Base-by-base conservation (phyloP, 2,797 vertebrate species). In the Emys orbicularis region DNA sequence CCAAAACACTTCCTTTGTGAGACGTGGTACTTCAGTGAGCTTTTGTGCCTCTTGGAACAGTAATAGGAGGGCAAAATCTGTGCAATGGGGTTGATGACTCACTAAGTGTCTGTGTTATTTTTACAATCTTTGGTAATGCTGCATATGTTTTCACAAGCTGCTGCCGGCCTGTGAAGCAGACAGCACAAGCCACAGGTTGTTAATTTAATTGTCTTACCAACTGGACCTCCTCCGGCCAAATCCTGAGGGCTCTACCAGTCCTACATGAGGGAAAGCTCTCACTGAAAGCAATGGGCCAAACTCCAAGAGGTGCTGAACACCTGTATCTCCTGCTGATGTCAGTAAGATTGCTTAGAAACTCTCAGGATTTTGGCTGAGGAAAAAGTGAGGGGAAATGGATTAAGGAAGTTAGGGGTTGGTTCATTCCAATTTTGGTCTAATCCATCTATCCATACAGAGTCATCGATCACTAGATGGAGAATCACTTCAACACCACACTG, bases 191-290 rank as follows among this genome's bases (percentile, higher is more conserved):
- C 89, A 59, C 12, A 93, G 65, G 52, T 77, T 83, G 0, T 82
- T 95, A 81, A 92, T 93, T 90, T 87, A 91, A 93, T 74, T 76
- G 59, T 93, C 44, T 93, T 84, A 7, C 34, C 86, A 92, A 89
- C 9, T 61, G 47, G 19, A 53, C 81, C 72, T 83, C 76, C 87
- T 94, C 77, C 86, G 83, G 79, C 83, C 59, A 96, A 92, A 82
- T 15, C 11, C 19, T 41, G 16, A 93, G 50, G 56, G 21, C 12
- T 80, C 18, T 84, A 12, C 61, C 44, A 79, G 21, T 86, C 21
- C 15, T 87, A 44, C 11, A 52, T 2, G 9, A 4, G 1, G 41
- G 80, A 77, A 53, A 94, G 13, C 29, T 81, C 61, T 86, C 84
- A 59, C 56, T 54, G 34, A 87, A 94, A 65, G 25, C 31, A 88